These are phyloP conservation scores for Pseudomyrmex cubaensis DNA, from an alignment of 1,140 invertebrate species.

Conservation along the genomic window DNA sequence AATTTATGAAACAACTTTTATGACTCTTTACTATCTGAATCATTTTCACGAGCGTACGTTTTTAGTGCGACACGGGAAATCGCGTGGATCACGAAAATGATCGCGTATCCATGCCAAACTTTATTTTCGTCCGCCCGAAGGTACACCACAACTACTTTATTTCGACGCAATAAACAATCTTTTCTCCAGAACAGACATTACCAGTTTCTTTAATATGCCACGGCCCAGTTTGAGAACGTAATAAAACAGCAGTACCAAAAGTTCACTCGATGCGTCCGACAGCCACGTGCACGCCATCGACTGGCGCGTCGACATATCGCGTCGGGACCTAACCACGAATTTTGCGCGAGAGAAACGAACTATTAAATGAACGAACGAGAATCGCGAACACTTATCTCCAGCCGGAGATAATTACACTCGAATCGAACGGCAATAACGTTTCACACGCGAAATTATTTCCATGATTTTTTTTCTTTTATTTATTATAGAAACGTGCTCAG, in stretches of 20 bases:
- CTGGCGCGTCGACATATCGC: neutral
- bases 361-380: neutral
- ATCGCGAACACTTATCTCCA: neutral
- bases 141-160: neutral
- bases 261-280: slow-evolving; percentile 24
- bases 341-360: neutral
- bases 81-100: neutral
- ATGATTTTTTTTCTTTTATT: no score
- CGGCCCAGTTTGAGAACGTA: slow-evolving; percentile 28
- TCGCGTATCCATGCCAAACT: neutral
- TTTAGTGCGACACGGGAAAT: neutral
- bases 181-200: slow-evolving; percentile 1
- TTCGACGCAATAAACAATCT: slow-evolving; percentile 5
- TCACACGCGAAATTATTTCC: no score
- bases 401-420: no score
- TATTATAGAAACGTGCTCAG: neutral
- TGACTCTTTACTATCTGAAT: neutral
- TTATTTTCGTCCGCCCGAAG: slow-evolving; percentile 1
- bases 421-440: no score
- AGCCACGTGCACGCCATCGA: slow-evolving; percentile 5
- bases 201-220: slow-evolving; percentile 36
- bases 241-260: slow-evolving; percentile 27
- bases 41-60: no score
- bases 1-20: neutral
- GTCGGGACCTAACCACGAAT: neutral